Conservation (phyloP, 1,140 invertebrate species). For the Tribolium castaneum region DNA sequence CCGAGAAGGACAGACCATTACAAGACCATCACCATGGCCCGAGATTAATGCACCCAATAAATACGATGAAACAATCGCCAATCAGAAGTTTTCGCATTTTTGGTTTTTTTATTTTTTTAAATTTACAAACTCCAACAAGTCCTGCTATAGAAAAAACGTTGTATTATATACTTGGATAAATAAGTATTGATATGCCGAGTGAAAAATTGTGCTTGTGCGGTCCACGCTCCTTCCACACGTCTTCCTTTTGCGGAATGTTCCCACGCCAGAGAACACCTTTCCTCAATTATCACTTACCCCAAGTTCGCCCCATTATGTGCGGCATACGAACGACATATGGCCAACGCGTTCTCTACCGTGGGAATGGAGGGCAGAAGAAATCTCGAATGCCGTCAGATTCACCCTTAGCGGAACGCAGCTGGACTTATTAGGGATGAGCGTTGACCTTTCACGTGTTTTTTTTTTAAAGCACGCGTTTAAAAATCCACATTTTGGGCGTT, state of each 20-base stretch:
- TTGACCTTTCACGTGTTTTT: background rate
- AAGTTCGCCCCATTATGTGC: slow-evolving; percentile 41
- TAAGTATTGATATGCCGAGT: no score
- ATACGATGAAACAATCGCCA: slow-evolving; percentile 12
- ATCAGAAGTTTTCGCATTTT: background rate
- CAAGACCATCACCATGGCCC: slow-evolving; percentile 14
- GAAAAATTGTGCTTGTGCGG: slow-evolving; percentile 32
- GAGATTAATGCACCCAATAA: slow-evolving; percentile 26
- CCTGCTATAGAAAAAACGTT: no score
- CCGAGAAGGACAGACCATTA: slow-evolving; percentile 14
- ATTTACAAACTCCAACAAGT: no score
- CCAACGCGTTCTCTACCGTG: slow-evolving; percentile 50
- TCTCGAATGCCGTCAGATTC: slow-evolving; percentile 44
- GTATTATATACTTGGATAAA: no score
- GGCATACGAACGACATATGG: slow-evolving; percentile 51
- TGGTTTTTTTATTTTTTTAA: no score
- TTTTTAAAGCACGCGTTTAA: background rate
- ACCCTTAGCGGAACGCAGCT: slow-evolving; percentile 44
- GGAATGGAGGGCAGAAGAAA: slow-evolving; percentile 44
- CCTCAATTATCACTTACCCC: slow-evolving; percentile 51
- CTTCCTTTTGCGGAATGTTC: slow-evolving; percentile 46
- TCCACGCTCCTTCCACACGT: slow-evolving; percentile 47
- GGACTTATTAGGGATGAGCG: background rate
- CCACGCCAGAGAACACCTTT: slow-evolving; percentile 51
- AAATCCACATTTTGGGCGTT: background rate